These are phyloP conservation scores for Aricia agestis DNA, from an alignment of 1,140 invertebrate species.

Conservation along the genomic window DNA sequence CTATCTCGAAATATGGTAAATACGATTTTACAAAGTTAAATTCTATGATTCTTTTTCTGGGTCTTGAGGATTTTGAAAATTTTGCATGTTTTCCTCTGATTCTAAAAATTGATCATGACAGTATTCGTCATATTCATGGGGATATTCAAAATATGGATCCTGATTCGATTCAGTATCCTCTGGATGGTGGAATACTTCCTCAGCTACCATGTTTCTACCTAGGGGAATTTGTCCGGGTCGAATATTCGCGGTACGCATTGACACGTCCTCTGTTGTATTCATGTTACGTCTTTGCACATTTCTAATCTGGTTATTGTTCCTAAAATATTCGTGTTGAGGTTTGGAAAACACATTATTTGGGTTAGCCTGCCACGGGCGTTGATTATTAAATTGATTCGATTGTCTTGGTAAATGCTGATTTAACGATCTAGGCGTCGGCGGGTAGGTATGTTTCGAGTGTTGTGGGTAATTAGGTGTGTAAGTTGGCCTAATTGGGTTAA, in stretches of 20 bases:
- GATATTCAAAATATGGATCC: neutral
- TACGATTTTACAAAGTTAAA: slow-evolving; percentile 32
- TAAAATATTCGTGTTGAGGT: slow-evolving; percentile 5
- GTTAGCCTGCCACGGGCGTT: neutral
- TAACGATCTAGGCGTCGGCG: neutral
- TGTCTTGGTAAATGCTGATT: neutral
- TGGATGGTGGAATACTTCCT: slow-evolving; percentile 10
- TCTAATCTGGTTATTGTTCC: neutral
- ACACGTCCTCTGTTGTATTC: slow-evolving; percentile 3
- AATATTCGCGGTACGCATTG: too few species aligned
- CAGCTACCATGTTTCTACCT: slow-evolving; percentile 5
- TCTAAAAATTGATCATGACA: neutral
- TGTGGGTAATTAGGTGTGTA: neutral
- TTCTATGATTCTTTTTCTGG: slow-evolving; percentile 19
- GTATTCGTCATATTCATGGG: neutral
- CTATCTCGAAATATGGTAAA: slow-evolving; percentile 29
- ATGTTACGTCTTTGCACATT: slow-evolving; percentile 9
- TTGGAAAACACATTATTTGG: neutral
- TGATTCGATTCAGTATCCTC: neutral
- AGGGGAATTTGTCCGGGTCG: neutral
- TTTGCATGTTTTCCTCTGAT: neutral
- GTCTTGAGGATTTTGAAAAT: slow-evolving; percentile 16
- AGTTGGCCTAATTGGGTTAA: neutral
- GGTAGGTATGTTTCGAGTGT: neutral
- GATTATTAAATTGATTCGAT: neutral